Conservation (phyloP, 2,113 vertebrate species). For the Sturnira hondurensis region DNA sequence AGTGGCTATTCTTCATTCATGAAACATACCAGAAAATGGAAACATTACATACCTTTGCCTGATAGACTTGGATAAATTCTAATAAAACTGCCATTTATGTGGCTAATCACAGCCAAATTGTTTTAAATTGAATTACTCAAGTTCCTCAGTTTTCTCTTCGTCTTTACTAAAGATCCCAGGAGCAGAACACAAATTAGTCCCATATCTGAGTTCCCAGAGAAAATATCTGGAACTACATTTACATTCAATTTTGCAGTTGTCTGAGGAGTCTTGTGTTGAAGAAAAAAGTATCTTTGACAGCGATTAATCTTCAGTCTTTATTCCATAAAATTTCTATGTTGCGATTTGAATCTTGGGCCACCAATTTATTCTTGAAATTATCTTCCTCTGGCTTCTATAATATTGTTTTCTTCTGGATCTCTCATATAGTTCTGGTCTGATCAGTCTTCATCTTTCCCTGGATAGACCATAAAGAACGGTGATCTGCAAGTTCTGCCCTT, state of each 20-base stretch:
- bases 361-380: not conserved
- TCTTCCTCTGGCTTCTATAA: not conserved
- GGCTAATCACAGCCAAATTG: not conserved
- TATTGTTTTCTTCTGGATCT: not conserved
- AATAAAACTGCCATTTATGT: not conserved
- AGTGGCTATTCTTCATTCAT: not conserved
- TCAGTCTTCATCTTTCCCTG: not conserved
- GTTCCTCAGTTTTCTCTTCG: not conserved
- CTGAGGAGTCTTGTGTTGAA: not conserved
- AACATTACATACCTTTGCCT: not conserved
- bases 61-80: not conserved
- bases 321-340: not conserved
- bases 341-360: not conserved
- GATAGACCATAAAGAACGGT: not conserved
- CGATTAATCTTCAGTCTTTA: not conserved
- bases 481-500: not conserved
- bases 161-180: not conserved
- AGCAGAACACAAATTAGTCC: not conserved
- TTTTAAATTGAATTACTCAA: not conserved
- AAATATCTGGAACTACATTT: not conserved
- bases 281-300: not conserved
- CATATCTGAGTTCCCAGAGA: not conserved
- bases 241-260: not conserved
- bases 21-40: not conserved
- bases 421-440: not conserved